Percentiles rank a stretch among this genome's conserved stretches.
phyloP scores from a whole-genome alignment of 2,888 invertebrate species.

The Pasiphila rectangulata region DNA sequence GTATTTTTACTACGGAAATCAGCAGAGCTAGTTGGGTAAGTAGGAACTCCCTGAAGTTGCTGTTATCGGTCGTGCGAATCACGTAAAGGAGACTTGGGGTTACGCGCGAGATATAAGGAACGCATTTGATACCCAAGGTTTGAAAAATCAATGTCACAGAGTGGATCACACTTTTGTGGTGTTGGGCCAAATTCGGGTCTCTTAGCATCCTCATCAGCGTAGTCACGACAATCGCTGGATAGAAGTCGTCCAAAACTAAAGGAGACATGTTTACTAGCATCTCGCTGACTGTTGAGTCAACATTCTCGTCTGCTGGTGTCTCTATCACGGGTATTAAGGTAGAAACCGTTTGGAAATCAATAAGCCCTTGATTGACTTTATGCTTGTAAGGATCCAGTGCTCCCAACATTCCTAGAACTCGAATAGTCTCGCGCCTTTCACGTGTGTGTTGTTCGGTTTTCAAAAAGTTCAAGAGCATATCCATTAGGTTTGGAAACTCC shows the following conservation, averaged over 20 bases:
- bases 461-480: slow-evolving; percentile 94
- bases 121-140: slow-evolving; percentile 95
- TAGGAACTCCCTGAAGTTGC: slow-evolving; percentile 92
- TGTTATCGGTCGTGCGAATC: slow-evolving; percentile 90
- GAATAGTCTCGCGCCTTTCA: slow-evolving; percentile 93
- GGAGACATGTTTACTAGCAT: slow-evolving; percentile 97
- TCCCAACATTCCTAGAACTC: slow-evolving; percentile 96
- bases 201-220: slow-evolving; percentile 96
- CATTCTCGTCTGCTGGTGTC: slow-evolving; percentile 82
- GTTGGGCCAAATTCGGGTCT: slow-evolving; percentile 93
- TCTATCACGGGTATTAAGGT: slow-evolving; percentile 89
- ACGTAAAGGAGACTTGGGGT: slow-evolving; percentile 93
- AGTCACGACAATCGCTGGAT: slow-evolving; percentile 97
- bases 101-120: slow-evolving; percentile 94
- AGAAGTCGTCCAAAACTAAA: slow-evolving; percentile 95
- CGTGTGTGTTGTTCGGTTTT: slow-evolving; percentile 96
- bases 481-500: slow-evolving; percentile 95
- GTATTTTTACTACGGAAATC: slow-evolving; percentile 97
- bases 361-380: slow-evolving; percentile 95
- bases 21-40: slow-evolving; percentile 96
- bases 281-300: slow-evolving; percentile 88
- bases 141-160: slow-evolving; percentile 98
- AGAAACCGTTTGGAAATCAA: slow-evolving; percentile 91
- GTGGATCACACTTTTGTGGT: slow-evolving; percentile 97
- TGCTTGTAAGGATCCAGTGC: slow-evolving; percentile 99